phyloP scores from a whole-genome alignment of 2,797 vertebrate genomes.

The Pangasius macronema region DNA sequence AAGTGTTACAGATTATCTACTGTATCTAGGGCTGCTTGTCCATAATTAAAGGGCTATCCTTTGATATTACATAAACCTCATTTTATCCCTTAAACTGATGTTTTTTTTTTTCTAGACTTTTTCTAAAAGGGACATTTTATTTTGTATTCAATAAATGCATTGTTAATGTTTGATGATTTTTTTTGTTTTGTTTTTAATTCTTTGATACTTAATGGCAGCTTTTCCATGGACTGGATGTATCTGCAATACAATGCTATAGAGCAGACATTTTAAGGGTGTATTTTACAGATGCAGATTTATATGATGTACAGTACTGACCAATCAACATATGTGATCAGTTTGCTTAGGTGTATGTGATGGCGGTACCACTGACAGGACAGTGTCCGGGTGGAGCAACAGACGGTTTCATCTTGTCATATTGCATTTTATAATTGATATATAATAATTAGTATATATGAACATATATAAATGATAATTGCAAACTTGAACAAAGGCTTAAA shows the following conservation, averaged over 20 bases:
- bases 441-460: background rate
- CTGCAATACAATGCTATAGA: background rate
- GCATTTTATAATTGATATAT: background rate
- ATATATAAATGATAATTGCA: background rate
- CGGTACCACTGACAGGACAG: background rate
- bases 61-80: slow-evolving; percentile 39
- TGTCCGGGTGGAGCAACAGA: background rate
- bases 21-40: slow-evolving; percentile 32
- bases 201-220: slow-evolving; percentile 48
- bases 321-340: background rate
- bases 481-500: background rate
- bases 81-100: background rate
- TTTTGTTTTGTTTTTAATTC: background rate
- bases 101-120: background rate
- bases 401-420: background rate
- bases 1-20: slow-evolving; percentile 1
- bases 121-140: slow-evolving; percentile 17
- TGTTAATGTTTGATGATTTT: background rate
- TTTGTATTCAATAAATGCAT: slow-evolving; percentile 24
- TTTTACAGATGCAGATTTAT: background rate
- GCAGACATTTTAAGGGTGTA: background rate
- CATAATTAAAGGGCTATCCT: slow-evolving; percentile 32
- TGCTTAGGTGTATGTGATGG: background rate
- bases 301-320: background rate
- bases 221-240: background rate